These are phyloP conservation scores for Trissolcus japonicus DNA, from an alignment of 2,888 invertebrate species.

Conservation along the genomic window DNA sequence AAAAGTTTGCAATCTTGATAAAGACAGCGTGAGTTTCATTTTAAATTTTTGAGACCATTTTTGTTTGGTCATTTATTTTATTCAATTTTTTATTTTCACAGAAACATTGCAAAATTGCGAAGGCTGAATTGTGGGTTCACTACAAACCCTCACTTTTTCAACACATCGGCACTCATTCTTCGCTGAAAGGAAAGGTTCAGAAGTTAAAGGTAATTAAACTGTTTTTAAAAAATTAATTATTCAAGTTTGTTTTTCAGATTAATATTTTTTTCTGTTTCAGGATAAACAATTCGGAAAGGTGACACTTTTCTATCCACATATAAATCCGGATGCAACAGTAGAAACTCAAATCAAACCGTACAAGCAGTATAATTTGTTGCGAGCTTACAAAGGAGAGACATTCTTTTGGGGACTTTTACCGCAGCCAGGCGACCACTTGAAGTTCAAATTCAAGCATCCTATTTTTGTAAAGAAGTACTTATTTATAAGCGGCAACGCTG, in stretches of 20 bases:
- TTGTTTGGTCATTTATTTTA: background rate
- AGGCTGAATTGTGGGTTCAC: constrained; percentile 87
- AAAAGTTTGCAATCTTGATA: constrained; percentile 91
- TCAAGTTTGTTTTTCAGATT: background rate
- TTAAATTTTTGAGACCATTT: background rate
- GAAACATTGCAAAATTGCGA: constrained; percentile 89
- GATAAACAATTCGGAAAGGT: constrained; percentile 93
- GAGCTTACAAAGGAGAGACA: constrained; percentile 90
- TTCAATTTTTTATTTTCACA: constrained; percentile 76
- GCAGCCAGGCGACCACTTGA: constrained; percentile 86
- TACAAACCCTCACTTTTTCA: constrained; percentile 95
- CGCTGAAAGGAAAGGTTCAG: constrained; percentile 94
- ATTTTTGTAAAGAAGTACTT: constrained; percentile 82
- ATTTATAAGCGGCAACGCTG: constrained; percentile 92
- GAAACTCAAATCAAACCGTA: constrained; percentile 87
- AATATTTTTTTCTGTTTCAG: constrained; percentile 74
- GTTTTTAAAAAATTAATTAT: background rate
- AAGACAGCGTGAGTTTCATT: constrained; percentile 80
- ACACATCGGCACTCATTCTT: constrained; percentile 96
- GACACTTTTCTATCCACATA: constrained; percentile 86
- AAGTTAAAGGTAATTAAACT: constrained; percentile 85
- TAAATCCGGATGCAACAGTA: constrained; percentile 84
- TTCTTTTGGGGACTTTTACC: constrained; percentile 96
- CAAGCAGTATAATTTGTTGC: constrained; percentile 85
- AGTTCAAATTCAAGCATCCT: constrained; percentile 88